Base-by-base conservation (phyloP, 2,797 vertebrate genomes). In the Yasuhikotakia modesta region DNA sequence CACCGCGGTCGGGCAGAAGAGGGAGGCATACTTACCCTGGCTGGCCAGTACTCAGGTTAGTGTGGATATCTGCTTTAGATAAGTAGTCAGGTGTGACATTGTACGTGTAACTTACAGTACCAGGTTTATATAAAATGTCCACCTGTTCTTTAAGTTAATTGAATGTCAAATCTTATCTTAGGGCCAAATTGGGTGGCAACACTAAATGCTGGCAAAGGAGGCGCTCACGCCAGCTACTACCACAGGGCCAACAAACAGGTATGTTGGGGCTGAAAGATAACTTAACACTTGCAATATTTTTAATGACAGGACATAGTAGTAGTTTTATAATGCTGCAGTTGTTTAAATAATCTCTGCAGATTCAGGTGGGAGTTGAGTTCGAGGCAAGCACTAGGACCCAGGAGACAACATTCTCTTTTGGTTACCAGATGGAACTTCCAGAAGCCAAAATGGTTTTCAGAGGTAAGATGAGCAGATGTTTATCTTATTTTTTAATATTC, bases 301-400 rank as follows among this genome's bases (percentile, higher is more conserved):
- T 1, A 17, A 43, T 22, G 22, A 27, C 27, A 4, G 27, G 27
- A 27, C 27, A 16, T n/a, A 73, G 2, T 13, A 64, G 17, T 24
- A 39, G 4, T 50, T 35, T 35, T 0, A n/a, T 50, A 75, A 64
- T 11, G 12, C 30, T 24, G 17, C 17, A 21, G 32, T 45, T 43
- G 32, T 45, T 43, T 39, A 53, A 64, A 27, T 70, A 5, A 61
- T 78, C 79, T 45, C 35, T 53, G 0, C 85, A 98, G 97, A 96
- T 98, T 64, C 96, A 97, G 88, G 94, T 98, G 0, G 97, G 97
- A 12, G 97, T 99, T 81, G 97, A 99, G 89, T 97, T 99, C 89
- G 97, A 98, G 86, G 96, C 96, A 65, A 98, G 97, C 82, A 98
- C 96, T 0, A 93, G 96, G 64, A 94, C 97, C 4, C 97, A 96